These are phyloP conservation scores for Apodemia duryi DNA, from an alignment of 2,888 invertebrate species.

Conservation along the genomic window DNA sequence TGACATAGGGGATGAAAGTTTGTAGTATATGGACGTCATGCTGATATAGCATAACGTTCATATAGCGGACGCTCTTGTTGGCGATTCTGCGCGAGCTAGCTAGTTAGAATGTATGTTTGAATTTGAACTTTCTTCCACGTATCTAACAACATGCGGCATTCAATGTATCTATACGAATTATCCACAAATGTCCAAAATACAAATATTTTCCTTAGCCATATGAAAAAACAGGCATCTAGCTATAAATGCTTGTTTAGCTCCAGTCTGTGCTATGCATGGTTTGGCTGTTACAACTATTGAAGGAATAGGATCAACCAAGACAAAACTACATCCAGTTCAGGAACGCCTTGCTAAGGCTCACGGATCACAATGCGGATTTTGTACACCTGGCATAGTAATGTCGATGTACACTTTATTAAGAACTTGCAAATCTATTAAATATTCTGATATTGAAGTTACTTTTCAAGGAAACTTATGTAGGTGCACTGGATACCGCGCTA, in stretches of 20 bases:
- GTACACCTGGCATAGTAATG: conserved; percentile 95
- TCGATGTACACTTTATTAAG: conserved; percentile 91
- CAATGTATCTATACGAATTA: too few relatives aligned
- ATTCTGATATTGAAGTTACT: conserved; percentile 84
- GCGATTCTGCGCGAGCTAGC: too few relatives aligned
- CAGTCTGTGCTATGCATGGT: conserved; percentile 89
- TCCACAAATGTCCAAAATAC: too few relatives aligned
- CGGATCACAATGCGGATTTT: conserved; percentile 94
- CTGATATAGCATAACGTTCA: too few relatives aligned
- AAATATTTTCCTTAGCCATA: neutral
- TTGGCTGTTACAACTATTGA: conserved; percentile 91
- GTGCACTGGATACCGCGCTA: conserved; percentile 92
- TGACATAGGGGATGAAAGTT: too few relatives aligned
- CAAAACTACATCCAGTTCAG: conserved; percentile 88
- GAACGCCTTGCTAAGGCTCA: conserved; percentile 89
- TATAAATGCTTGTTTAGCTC: conserved; percentile 90
- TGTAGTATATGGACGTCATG: too few relatives aligned
- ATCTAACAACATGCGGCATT: too few relatives aligned
- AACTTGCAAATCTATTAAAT: conserved; percentile 60
- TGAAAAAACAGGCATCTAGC: conserved; percentile 81
- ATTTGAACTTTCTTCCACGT: too few relatives aligned
- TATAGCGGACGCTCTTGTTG: too few relatives aligned
- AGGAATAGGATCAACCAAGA: conserved; percentile 88
- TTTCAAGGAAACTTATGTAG: conserved; percentile 89
- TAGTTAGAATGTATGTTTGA: too few relatives aligned